phyloP scores from a whole-genome alignment of 1,140 invertebrate genomes.

The Colletes latitarsis region DNA sequence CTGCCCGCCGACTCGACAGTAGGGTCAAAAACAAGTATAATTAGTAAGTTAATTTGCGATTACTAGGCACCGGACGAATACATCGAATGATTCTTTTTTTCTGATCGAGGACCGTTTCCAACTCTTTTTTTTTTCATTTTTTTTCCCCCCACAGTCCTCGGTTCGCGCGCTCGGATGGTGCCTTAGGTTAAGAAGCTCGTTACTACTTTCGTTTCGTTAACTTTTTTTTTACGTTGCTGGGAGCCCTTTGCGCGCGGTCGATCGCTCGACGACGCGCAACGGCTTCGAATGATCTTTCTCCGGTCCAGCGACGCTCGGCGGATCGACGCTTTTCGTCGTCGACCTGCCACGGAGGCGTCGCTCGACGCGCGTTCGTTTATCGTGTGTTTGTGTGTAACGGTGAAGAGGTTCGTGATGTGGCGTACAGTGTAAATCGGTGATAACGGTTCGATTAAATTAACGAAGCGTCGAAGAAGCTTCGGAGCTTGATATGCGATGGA shows the following conservation, averaged over 20 bases:
- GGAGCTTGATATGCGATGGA: slow-evolving; percentile 34
- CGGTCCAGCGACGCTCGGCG: slow-evolving; percentile 11
- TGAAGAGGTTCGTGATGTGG: slow-evolving; percentile 21
- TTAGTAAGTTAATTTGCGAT: slow-evolving; percentile 55
- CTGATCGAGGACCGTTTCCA: slow-evolving; percentile 49
- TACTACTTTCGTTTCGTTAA: slow-evolving; percentile 55
- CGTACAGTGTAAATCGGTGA: slow-evolving; percentile 17
- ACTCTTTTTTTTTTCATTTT: slow-evolving; percentile 50
- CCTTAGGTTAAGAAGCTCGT: slow-evolving; percentile 63
- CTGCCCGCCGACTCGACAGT: slow-evolving; percentile 9
- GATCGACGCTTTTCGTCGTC: neutral
- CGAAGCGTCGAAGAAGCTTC: neutral
- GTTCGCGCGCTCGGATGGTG: slow-evolving; percentile 54
- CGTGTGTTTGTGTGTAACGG: slow-evolving; percentile 21
- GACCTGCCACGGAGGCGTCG: slow-evolving; percentile 5
- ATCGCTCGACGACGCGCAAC: too few species aligned
- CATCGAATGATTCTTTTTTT: slow-evolving; percentile 60
- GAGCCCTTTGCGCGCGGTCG: too few species aligned
- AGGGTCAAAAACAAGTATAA: slow-evolving; percentile 29
- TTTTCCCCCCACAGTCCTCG: slow-evolving; percentile 53
- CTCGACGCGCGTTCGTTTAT: slow-evolving; percentile 11
- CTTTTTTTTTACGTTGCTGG: slow-evolving; percentile 45
- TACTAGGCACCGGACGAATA: slow-evolving; percentile 48
- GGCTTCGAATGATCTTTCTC: slow-evolving; percentile 23
- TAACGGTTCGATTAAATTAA: slow-evolving; percentile 18